Conservation (phyloP, 1,140 invertebrate species). For the Triops cancriformis region DNA sequence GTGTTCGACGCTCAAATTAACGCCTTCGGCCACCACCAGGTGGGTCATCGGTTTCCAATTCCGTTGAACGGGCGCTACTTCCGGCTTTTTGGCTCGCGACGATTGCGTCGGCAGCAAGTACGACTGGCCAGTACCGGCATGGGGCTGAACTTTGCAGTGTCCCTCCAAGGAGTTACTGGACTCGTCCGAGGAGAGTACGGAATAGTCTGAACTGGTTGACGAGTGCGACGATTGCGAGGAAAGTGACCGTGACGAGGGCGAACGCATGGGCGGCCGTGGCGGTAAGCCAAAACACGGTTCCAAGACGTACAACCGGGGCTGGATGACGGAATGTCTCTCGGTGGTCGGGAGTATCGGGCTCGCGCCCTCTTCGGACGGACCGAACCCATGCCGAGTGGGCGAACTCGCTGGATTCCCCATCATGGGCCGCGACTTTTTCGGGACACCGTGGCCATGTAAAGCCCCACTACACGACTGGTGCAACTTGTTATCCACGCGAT, state of each 20-base stretch:
- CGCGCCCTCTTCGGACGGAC: neutral
- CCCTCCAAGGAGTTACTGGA: neutral
- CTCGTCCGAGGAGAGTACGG: neutral
- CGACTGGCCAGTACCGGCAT: neutral
- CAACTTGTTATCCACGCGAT: constrained; percentile 19
- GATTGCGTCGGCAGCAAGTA: neutral
- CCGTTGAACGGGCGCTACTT: neutral
- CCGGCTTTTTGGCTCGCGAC: constrained; percentile 1
- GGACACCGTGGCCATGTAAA: constrained; percentile 26
- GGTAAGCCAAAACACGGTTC: constrained; percentile 21
- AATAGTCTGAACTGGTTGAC: constrained; percentile 21
- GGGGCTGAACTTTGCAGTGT: neutral
- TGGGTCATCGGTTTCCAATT: neutral
- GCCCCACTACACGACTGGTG: constrained; percentile 27
- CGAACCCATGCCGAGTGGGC: neutral
- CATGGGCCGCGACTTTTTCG: constrained; percentile 17
- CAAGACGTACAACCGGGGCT: constrained; percentile 1
- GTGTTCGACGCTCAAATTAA: neutral
- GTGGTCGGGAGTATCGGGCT: neutral
- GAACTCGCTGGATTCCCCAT: neutral
- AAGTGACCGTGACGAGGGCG: constrained; percentile 25
- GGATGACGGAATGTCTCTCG: neutral
- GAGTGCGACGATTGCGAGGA: constrained; percentile 27
- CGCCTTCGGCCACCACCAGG: neutral
- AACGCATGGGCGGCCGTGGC: constrained; percentile 24